Evolutionary conservation across 2,113 vertebrate genomes (phyloP).

Genomic region (Glareola pratincola): DNA sequence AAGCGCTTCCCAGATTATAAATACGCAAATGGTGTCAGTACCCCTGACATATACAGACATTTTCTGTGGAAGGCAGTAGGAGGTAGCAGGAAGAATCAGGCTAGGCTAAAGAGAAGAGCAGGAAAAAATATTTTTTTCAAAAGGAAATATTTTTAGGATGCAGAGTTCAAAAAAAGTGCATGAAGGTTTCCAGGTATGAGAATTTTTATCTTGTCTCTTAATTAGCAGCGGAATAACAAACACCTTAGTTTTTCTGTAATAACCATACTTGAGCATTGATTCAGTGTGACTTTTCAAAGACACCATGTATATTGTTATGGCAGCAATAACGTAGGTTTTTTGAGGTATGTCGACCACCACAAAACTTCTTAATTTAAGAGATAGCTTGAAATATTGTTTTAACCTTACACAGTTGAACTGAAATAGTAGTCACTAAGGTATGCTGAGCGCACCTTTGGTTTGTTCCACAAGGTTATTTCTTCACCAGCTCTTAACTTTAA

Average conservation of each 20-base stretch:
- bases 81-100: background rate
- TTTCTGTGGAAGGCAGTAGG: background rate
- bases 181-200: background rate
- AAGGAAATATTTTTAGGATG: background rate
- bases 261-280: background rate
- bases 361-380: background rate
- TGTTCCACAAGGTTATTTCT: background rate
- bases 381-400: background rate
- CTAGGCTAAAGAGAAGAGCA: background rate
- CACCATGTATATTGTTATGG: rapidly evolving
- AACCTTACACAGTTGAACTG: background rate
- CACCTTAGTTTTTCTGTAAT: background rate
- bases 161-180: background rate
- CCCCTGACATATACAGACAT: background rate
- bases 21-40: background rate
- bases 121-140: background rate
- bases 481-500: background rate
- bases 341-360: background rate
- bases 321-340: background rate
- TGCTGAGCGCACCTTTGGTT: background rate
- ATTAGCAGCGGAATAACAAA: background rate
- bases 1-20: background rate
- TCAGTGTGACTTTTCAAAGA: background rate
- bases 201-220: background rate
- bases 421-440: background rate